phyloP scores from a whole-genome alignment of 2,888 invertebrate species.

The Lysandra coridon region DNA sequence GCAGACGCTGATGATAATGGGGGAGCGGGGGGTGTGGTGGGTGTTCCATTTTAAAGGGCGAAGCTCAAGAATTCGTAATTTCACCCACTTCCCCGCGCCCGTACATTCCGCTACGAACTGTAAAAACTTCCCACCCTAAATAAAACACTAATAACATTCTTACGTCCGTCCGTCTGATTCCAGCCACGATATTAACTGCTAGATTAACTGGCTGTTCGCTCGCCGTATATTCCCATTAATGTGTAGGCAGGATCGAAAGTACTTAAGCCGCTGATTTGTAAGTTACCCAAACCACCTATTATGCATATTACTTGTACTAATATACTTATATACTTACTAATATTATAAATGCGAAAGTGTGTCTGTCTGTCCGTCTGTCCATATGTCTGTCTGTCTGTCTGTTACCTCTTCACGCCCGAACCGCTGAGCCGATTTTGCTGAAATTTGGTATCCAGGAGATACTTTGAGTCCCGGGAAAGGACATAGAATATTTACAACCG shows the following conservation, averaged over 20 bases:
- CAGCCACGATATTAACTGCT: neutral
- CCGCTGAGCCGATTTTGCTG: too few species aligned
- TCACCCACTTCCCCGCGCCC: slow-evolving; percentile 1
- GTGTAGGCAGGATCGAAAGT: neutral
- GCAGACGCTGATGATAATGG: slow-evolving; percentile 11
- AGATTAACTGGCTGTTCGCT: neutral
- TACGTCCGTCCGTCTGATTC: slow-evolving; percentile 38
- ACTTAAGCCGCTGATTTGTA: neutral
- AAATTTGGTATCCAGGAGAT: too few species aligned
- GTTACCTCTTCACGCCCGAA: too few species aligned
- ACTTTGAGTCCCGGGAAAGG: too few species aligned
- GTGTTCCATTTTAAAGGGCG: slow-evolving; percentile 20
- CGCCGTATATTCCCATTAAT: neutral
- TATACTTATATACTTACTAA: too few species aligned
- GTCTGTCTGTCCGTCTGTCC: too few species aligned
- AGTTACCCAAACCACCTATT: too few species aligned
- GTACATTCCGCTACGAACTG: slow-evolving; percentile 10
- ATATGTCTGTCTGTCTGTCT: too few species aligned
- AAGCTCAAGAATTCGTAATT: slow-evolving; percentile 30
- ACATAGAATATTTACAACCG: too few species aligned
- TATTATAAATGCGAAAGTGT: too few species aligned
- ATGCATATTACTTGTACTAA: too few species aligned
- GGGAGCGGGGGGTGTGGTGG: neutral
- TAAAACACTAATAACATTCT: slow-evolving; percentile 41
- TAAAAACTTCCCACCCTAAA: slow-evolving; percentile 34